These are phyloP conservation scores for Spizaetus ornatus DNA, from an alignment of 2,113 vertebrate genomes.

Conservation along the genomic window DNA sequence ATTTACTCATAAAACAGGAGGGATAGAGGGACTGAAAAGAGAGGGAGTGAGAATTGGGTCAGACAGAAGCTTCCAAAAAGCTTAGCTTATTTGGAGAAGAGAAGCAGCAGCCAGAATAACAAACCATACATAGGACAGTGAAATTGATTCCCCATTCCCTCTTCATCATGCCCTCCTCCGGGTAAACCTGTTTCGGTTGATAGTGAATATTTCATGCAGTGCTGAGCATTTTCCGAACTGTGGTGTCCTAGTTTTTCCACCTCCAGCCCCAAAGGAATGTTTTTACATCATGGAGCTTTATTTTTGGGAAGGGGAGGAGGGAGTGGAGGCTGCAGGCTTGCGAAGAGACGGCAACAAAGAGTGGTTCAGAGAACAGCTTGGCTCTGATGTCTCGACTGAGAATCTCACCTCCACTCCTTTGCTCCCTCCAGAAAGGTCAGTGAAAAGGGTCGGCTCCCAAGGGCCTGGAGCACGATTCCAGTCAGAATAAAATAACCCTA, in stretches of 20 bases:
- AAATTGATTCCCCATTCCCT: conserved; percentile 42
- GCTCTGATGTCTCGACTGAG: background rate
- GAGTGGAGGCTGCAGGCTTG: conserved; percentile 43
- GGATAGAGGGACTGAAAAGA: background rate
- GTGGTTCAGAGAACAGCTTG: background rate
- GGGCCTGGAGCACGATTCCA: background rate
- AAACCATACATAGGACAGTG: conserved; percentile 30
- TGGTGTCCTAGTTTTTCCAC: conserved; percentile 67
- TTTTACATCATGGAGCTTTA: conserved; percentile 67
- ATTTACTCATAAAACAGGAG: background rate
- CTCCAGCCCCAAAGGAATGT: conserved; percentile 69
- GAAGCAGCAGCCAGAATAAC: conserved; percentile 23
- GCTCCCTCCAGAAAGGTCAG: background rate
- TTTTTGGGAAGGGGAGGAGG: conserved; percentile 57
- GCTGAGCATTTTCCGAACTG: conserved; percentile 50
- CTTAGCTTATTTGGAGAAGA: conserved; percentile 27
- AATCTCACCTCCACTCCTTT: background rate
- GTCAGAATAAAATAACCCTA: background rate
- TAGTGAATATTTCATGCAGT: conserved; percentile 72
- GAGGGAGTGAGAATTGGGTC: conserved; percentile 23
- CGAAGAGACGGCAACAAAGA: background rate
- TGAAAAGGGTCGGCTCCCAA: background rate
- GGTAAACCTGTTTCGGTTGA: conserved; percentile 64
- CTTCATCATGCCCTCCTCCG: conserved; percentile 51
- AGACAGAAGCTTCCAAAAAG: conserved; percentile 37